Conservation (phyloP, 2,113 vertebrate species). For the Myrmophylax atrothorax region DNA sequence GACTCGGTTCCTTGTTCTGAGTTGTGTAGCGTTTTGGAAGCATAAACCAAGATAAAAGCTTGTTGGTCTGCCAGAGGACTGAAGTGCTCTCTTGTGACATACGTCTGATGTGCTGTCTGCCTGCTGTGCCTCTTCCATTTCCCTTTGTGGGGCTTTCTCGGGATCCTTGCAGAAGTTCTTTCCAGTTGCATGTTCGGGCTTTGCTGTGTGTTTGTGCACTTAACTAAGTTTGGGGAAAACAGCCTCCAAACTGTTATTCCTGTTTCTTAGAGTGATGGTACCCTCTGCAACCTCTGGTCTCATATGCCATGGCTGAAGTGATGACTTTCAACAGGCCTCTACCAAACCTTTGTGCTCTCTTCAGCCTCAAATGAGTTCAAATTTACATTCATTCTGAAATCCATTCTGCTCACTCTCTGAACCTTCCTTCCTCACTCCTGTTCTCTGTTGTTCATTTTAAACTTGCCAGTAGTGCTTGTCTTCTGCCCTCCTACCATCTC, state of each 20-base stretch:
- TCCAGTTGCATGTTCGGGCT: fast-evolving
- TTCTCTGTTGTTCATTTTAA: neutral
- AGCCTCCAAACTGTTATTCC: neutral
- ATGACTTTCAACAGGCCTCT: neutral
- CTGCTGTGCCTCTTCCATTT: neutral
- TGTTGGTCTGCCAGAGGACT: neutral
- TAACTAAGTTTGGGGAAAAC: neutral
- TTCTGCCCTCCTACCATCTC: neutral
- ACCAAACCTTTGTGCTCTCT: neutral
- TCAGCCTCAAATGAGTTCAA: neutral
- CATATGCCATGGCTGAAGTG: neutral
- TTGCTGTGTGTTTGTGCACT: neutral
- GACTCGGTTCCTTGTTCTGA: neutral
- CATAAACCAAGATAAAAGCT: neutral
- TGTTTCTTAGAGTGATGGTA: neutral
- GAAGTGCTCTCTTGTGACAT: neutral
- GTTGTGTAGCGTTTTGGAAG: neutral
- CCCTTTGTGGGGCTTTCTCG: neutral
- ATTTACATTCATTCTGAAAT: neutral
- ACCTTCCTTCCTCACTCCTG: neutral
- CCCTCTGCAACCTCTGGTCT: neutral
- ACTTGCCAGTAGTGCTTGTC: neutral
- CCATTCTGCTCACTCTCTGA: neutral
- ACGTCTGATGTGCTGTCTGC: neutral
- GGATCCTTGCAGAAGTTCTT: neutral